phyloP scores from a whole-genome alignment of 2,113 vertebrate species.

The Actinemys pallida region DNA sequence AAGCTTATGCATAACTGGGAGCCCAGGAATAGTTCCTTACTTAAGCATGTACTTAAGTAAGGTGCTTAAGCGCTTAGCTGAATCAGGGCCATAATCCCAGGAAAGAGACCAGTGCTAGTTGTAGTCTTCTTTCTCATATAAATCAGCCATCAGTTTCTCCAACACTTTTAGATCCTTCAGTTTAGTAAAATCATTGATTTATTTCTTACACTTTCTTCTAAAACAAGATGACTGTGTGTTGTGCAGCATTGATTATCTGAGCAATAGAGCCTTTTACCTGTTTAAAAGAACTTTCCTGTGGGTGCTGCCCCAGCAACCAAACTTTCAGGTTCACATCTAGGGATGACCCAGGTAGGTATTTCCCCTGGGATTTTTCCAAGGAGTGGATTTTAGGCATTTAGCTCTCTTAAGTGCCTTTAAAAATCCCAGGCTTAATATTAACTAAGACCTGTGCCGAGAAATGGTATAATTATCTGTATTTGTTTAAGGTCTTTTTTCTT shows the following conservation, averaged over 20 bases:
- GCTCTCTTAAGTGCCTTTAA: not conserved
- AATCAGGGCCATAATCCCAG: not conserved
- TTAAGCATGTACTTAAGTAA: not conserved
- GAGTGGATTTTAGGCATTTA: not conserved
- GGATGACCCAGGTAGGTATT: not conserved
- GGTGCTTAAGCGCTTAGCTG: not conserved
- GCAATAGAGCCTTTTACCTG: not conserved
- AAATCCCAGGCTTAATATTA: not conserved
- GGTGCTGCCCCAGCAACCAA: not conserved
- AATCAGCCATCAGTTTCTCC: not conserved
- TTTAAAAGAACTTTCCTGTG: not conserved
- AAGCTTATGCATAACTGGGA: not conserved
- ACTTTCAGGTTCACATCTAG: not conserved
- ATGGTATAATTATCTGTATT: not conserved
- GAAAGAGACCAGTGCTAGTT: not conserved
- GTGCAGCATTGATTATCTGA: not conserved
- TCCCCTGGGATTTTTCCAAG: not conserved
- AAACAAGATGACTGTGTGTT: not conserved
- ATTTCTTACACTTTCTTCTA: not conserved
- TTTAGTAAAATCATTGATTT: not conserved
- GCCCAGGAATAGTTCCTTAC: not conserved
- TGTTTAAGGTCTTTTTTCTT: not conserved
- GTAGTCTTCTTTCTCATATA: not conserved
- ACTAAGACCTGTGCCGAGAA: not conserved
- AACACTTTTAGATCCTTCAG: not conserved